phyloP scores from a whole-genome alignment of 2,113 vertebrate genomes.

The Stigmatopora nigra region DNA sequence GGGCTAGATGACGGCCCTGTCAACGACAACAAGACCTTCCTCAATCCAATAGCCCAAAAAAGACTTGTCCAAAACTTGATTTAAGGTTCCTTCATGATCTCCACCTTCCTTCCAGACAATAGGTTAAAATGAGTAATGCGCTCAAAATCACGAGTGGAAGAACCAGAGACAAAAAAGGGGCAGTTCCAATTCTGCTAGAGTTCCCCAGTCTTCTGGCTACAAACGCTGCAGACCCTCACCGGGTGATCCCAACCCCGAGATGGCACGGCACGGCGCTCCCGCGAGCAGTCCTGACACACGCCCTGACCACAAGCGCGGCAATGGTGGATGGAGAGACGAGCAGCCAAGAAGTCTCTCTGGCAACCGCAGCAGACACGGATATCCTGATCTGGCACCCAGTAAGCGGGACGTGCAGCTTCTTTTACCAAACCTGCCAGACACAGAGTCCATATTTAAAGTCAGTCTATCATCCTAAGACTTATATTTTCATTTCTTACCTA shows the following conservation, averaged over 20 bases:
- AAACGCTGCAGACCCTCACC: slow-evolving; percentile 88
- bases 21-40: not conserved
- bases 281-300: slow-evolving; percentile 90
- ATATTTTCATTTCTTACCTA: slow-evolving; percentile 70
- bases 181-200: slow-evolving; percentile 73
- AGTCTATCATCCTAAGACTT: too few relatives aligned
- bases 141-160: slow-evolving; percentile 1
- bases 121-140: slow-evolving; percentile 16
- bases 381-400: slow-evolving; percentile 98
- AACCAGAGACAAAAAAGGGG: slow-evolving; percentile 3
- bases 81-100: slow-evolving; percentile 1
- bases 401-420: slow-evolving; percentile 88
- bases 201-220: slow-evolving; percentile 91
- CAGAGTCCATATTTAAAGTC: not conserved
- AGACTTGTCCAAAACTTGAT: not conserved
- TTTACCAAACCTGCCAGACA: slow-evolving; percentile 81
- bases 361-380: slow-evolving; percentile 86
- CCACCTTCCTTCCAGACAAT: slow-evolving; percentile 18
- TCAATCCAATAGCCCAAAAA: not conserved
- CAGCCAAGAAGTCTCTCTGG: slow-evolving; percentile 79
- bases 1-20: not conserved
- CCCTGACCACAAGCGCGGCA: slow-evolving; percentile 96
- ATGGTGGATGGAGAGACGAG: slow-evolving; percentile 92
- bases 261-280: slow-evolving; percentile 83
- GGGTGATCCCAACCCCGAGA: slow-evolving; percentile 97